Evolutionary conservation across 1,140 invertebrate species (phyloP), one percentile per base, ranked within the genome.

Genomic region (Leptinotarsa undecemlineata): DNA sequence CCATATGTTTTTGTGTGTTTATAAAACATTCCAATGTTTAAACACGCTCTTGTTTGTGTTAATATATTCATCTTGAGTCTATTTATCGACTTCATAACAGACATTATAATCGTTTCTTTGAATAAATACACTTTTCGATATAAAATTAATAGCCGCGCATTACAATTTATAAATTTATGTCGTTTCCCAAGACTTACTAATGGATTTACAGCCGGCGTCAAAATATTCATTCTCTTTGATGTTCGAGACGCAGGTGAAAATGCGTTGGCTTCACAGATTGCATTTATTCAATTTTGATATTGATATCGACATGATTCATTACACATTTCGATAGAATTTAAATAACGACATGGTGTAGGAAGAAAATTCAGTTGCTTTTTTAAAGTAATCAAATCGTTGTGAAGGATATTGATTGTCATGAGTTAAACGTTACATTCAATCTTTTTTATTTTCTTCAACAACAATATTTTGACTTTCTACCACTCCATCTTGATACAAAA

Each of bases 1-100:
- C 81, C 81, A 82, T 82, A 82, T 82, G 81, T 82, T 82, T 82
- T 80, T 81, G 80, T 76, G 69, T 82, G 81, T 82, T 82, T 82
- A 82, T 82, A 76, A 82, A 82, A 82, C 81, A 82, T 81, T 82
- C 81, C 81, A 82, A 75, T 73, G 79, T 80, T 81, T 79, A 80
- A 81, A 81, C 76, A 81, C 77, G 77, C 80, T 79, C 80, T 67
- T 82, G 81, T 81, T 82, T 81, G 81, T 82, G 78, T 79, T 81
- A 82, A 69, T 78, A 80, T 82, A 82, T 82, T 80, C 80, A 75
- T 71, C 79, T 73, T 73, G 70, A 77, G 80, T 82, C 78, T 81
- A 82, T 82, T 82, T 82, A 80, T 77, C 77, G 78, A 80, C 76
- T 81, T 82, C 80, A 82, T 82, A 82, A 82, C 81, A 82, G 76